Evolutionary conservation across 2,797 vertebrate species (phyloP).

Genomic region (Anguilla obscura): DNA sequence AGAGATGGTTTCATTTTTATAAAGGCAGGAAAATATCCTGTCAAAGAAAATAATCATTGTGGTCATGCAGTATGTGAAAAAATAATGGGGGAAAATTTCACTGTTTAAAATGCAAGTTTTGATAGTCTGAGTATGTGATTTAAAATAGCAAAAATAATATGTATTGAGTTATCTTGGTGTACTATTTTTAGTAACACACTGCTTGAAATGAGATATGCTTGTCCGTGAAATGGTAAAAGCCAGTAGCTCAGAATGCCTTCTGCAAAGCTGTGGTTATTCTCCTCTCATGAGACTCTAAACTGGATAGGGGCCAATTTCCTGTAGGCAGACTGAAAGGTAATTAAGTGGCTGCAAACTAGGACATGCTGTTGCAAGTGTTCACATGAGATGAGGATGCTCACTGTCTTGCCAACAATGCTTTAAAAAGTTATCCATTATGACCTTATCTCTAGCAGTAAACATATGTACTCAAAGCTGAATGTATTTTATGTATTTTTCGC

Average conservation of each 20-base stretch:
- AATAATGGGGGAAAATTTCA: not conserved
- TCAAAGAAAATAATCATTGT: not conserved
- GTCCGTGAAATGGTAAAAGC: conserved; percentile 60
- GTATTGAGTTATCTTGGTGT: not conserved
- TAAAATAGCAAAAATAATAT: not conserved
- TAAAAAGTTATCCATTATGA: conserved; percentile 18
- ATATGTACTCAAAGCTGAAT: not conserved
- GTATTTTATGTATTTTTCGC: not conserved
- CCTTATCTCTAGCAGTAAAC: not conserved
- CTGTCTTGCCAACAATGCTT: conserved; percentile 20
- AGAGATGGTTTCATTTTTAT: not conserved
- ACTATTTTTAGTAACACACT: not conserved
- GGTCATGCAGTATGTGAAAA: not conserved
- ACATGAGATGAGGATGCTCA: conserved; percentile 57
- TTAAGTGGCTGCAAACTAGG: conserved; percentile 70
- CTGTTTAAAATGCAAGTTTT: not conserved
- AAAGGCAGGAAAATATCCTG: not conserved
- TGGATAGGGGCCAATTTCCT: conserved; percentile 67
- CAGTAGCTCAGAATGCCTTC: conserved; percentile 49
- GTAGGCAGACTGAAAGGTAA: conserved; percentile 66
- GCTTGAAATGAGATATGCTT: conserved; percentile 46
- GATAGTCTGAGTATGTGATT: not conserved
- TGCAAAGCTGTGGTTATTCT: conserved; percentile 28
- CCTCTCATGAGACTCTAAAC: conserved; percentile 57
- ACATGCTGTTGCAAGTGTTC: conserved; percentile 64